Base-by-base conservation (phyloP, 2,797 vertebrate species). In the Artibeus jamaicensis region DNA sequence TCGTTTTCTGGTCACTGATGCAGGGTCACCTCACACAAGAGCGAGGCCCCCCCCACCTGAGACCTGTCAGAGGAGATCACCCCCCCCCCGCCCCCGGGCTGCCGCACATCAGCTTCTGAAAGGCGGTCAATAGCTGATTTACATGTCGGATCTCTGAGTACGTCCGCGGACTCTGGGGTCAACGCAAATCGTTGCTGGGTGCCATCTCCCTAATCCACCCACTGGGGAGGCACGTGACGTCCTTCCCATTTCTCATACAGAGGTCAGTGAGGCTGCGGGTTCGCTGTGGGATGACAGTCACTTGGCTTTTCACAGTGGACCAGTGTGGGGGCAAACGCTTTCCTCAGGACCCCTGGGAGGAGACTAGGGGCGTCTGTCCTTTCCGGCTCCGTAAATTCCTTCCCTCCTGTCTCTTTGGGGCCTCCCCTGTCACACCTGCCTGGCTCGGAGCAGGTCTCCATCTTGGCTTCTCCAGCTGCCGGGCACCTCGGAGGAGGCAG, bases 151-250 rank as follows among this genome's bases (percentile, higher is more conserved):
- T 34, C 5, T 34, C 21, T 7, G 15, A 19, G 11, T 24, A 5
- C 4, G 1, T 44, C 37, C 9, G 0, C 22, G 53, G 81, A 9
- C 53, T 59, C 37, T 26, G 78, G 86, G 39, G n/a, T 37, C n/a
- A 11, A 4, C 6, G 22, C 67, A 8, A 21, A 11, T n/a, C 22
- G 22, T 34, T 29, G 34, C 50, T 12, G 39, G 32, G 11, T 34
- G 34, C 44, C 42, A 5, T n/a, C 26, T n/a, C 62, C 67, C 57
- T 42, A 1, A 0, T 3, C 71, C 19, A 3, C 16, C 16, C 5
- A 0, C n/a, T 3, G 16, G n/a, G 24, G 6, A 4, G 32, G 67
- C 3, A 29, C 11, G 0, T 15, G 81, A 57, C 84, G 5, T 6
- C 4, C 85, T n/a, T 73, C 15, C n/a, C 22, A 6, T 14, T 5